These are phyloP conservation scores for Diarsia rubi DNA, from an alignment of 2,888 invertebrate genomes.

Conservation along the genomic window DNA sequence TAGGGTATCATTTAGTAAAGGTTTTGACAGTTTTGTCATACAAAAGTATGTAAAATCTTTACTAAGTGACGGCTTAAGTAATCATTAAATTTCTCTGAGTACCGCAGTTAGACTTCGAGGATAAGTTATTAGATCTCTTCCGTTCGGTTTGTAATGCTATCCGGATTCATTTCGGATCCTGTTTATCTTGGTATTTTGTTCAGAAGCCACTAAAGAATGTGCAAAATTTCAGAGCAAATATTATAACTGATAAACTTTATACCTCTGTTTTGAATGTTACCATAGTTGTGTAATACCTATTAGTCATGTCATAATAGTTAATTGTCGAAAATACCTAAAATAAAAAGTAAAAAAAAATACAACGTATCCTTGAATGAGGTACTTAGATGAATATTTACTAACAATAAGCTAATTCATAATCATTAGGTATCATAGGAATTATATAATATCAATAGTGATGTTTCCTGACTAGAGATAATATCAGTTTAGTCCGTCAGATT, in stretches of 20 bases:
- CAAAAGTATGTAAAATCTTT: too few species aligned
- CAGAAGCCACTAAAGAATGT: not conserved
- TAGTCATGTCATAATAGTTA: not conserved
- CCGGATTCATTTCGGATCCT: not conserved
- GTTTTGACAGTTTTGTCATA: too few species aligned
- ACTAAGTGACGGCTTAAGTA: too few species aligned
- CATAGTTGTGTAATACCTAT: too few species aligned
- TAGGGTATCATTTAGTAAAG: too few species aligned
- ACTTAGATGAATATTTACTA: not conserved
- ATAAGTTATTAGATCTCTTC: conserved; percentile 7
- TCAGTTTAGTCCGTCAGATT: too few species aligned
- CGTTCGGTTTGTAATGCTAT: not conserved
- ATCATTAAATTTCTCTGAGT: too few species aligned
- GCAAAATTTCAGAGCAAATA: not conserved
- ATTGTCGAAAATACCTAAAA: not conserved
- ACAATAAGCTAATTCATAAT: too few species aligned
- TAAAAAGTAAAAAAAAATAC: not conserved
- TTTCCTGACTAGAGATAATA: too few species aligned
- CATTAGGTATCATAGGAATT: too few species aligned
- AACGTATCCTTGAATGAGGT: not conserved
- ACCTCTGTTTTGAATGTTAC: not conserved
- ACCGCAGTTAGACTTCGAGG: too few species aligned
- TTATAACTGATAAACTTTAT: not conserved
- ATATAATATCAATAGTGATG: too few species aligned
- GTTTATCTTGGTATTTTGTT: not conserved